Evolutionary conservation across 2,888 invertebrate genomes (phyloP).

Genomic region (Pegoplata infirma): DNA sequence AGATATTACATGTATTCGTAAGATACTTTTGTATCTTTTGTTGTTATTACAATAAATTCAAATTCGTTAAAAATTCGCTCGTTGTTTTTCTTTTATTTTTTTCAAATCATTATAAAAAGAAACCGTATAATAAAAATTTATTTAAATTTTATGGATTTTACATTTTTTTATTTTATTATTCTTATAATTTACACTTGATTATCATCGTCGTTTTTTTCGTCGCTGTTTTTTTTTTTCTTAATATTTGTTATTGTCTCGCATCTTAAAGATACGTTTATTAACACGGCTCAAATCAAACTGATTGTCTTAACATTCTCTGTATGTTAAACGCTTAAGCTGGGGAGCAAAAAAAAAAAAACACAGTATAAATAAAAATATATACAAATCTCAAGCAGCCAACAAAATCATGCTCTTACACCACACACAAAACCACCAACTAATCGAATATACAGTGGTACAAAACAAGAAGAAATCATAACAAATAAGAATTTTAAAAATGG

Average conservation of each 20-base stretch:
- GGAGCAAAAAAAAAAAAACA: constrained; percentile 43
- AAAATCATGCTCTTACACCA: constrained; percentile 57
- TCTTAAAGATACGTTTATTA: constrained; percentile 74
- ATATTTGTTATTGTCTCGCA: constrained; percentile 70
- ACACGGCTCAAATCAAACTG: constrained; percentile 77
- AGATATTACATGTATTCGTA: constrained; percentile 37
- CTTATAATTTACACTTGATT: constrained; percentile 45
- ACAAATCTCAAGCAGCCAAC: constrained; percentile 50
- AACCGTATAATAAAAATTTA: constrained; percentile 12
- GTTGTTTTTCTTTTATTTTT: constrained; percentile 19
- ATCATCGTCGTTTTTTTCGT: constrained; percentile 54
- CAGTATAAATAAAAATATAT: constrained; percentile 30
- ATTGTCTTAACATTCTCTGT: constrained; percentile 62
- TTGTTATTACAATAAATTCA: constrained; percentile 18
- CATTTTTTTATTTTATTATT: constrained; percentile 10
- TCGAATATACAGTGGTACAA: constrained; percentile 44
- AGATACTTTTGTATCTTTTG: constrained; percentile 32
- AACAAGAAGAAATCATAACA: no score
- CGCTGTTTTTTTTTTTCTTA: no score
- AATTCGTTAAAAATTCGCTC: constrained; percentile 48
- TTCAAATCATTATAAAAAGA: not conserved
- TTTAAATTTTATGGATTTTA: constrained; percentile 17
- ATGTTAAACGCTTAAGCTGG: constrained; percentile 60
- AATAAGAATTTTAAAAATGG: no score
- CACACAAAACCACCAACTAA: constrained; percentile 52